Base-by-base conservation (phyloP, 2,888 invertebrate genomes). In the Labia minor region DNA sequence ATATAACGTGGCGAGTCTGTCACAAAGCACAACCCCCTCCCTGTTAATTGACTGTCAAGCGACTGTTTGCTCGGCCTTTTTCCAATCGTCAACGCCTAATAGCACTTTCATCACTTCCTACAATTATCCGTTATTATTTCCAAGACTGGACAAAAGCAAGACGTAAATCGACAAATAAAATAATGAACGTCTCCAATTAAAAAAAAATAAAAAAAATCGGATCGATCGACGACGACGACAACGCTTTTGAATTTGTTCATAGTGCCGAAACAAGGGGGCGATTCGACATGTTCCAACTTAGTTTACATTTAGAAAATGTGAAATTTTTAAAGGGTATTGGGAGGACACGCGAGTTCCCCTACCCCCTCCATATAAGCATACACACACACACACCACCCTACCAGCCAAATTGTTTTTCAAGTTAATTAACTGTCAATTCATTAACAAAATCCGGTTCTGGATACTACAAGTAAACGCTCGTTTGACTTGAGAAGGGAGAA, bases 341-440 rank as follows among this genome's bases (percentile, higher is more conserved):
- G 49, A 33, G 33, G 33, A 8, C n/a, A 3, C 14, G 16, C 14
- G n/a, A 10, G 16, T n/a, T 14, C 49, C 14, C 4, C 49, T 16
- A 3, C 2, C 4, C 49, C 49, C 49, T 8, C 49, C 49, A 11
- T 16, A 4, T 49, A 2, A 16, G 16, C 2, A 2, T 49, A 49
- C 6, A 33, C 33, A 33, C 6, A 33, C n/a, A n/a, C n/a, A n/a
- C n/a, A n/a, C n/a, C n/a, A n/a, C n/a, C n/a, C n/a, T n/a, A 26
- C 26, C 26, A 8, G 26, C 26, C 26, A 26, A 26, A 26, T 26
- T 26, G 26, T 26, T 26, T 26, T 26, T 26, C n/a, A 49, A 49
- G 14, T 49, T 49, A 49, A 49, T 49, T 49, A 49, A 49, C 49
- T 49, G 49, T 49, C 49, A 64, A 21, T 26, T 64, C 18, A 64